phyloP scores from a whole-genome alignment of 2,888 invertebrate genomes.

The Amphipoea lucens region DNA sequence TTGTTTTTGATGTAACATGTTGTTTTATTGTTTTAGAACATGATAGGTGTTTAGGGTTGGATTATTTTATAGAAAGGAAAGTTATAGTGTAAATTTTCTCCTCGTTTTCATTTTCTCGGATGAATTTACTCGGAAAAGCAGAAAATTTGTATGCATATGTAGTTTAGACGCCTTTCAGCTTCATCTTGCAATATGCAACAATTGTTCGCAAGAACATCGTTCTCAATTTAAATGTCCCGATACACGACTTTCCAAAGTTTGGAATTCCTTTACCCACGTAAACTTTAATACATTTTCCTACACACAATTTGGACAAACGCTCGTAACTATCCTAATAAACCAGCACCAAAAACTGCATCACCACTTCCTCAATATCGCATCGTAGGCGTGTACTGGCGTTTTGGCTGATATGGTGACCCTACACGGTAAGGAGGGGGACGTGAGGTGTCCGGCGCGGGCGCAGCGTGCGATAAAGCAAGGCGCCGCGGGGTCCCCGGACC shows the following conservation, averaged over 20 bases:
- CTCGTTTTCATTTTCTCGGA: background rate
- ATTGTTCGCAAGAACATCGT: background rate
- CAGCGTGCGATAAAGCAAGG: constrained; percentile 89
- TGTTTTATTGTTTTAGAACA: constrained; percentile 46
- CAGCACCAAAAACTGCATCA: constrained; percentile 60
- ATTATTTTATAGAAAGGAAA: background rate
- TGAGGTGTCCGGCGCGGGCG: constrained; percentile 86
- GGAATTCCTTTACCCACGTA: background rate
- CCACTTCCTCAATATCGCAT: constrained; percentile 60
- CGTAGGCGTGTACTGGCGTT: constrained; percentile 65
- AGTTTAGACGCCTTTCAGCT: background rate
- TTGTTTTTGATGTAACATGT: constrained; percentile 11
- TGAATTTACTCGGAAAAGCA: background rate
- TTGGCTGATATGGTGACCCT: constrained; percentile 72
- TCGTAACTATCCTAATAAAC: constrained; percentile 51
- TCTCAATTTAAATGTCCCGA: background rate
- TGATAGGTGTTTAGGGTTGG: constrained; percentile 19
- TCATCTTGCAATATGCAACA: background rate
- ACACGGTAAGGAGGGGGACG: constrained; percentile 74
- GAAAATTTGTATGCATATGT: background rate
- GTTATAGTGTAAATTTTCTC: background rate
- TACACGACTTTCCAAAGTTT: background rate
- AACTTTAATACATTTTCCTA: constrained; percentile 14
- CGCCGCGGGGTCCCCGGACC: constrained; percentile 89
- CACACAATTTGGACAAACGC: constrained; percentile 26